Base-by-base conservation (phyloP, 1,140 invertebrate genomes). In the Scaptomyza graminum region DNA sequence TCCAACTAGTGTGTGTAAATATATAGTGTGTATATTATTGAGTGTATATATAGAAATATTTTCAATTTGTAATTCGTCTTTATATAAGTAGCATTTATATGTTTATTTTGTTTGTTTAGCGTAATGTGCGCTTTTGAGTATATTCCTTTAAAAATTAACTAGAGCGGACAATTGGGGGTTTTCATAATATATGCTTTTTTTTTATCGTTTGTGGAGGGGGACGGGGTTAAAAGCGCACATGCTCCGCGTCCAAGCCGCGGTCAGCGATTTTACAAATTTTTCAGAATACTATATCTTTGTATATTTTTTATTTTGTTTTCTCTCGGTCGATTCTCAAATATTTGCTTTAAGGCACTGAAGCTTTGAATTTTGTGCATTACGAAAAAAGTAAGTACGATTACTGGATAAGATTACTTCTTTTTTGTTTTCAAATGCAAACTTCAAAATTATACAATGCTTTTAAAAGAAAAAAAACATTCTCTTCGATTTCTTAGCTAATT, bases 281-380 rank as follows among this genome's bases (percentile, higher is more conserved):
- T 64, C 13, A 60, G 15, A 49, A 39, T 54, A 28, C n/a, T 50
- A 49, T 62, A 7, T 50, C 6, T 34, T 13, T 16, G n/a, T n/a
- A n/a, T 49, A 7, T 49, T n/a, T 22, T 43, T 71, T 44, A 8
- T 50, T 52, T 68, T 44, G 44, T 52, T 62, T 41, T 79, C 55
- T 62, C 39, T 79, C 55, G 52, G 18, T 22, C 55, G 52, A 63
- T 78, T 88, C 60, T 47, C 22, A 71, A 68, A 71, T 74, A 61
- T 64, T 63, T 82, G 87, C 87, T 73, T 90, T 90, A 90, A 90
- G 87, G 87, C 87, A 90, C 87, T 90, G 81, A 90, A 90, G 81
- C 85, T 76, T 80, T 76, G 69, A 90, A 90, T 90, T 90, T 90
- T 90, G 81, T 85, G 85, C 85, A 85, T 87, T 52, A 76, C 60